Conservation (phyloP, 2,888 invertebrate species). For the Amiota mariae region DNA sequence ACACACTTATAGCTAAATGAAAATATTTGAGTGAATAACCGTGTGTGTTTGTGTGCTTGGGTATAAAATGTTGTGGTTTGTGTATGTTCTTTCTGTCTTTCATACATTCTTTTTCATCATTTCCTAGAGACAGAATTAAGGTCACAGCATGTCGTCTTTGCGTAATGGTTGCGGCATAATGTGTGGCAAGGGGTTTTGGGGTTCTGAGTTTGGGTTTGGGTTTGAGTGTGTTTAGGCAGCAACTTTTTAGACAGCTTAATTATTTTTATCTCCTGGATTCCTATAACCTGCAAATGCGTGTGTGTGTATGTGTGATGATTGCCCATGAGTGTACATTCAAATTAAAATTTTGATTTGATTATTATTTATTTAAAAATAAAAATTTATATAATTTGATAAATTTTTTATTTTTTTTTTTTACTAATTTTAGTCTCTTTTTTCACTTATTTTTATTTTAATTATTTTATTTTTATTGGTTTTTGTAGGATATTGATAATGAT, state of each 20-base stretch:
- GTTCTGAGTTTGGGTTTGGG: not conserved
- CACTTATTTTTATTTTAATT: slow-evolving; percentile 23
- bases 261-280: not conserved
- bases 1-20: not conserved
- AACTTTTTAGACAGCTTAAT: slow-evolving; percentile 7
- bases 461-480: slow-evolving; percentile 25
- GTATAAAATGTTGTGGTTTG: no score
- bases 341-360: slow-evolving; percentile 7
- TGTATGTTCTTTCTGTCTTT: not conserved
- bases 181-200: not conserved
- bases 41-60: not conserved
- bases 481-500: slow-evolving; percentile 29
- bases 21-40: not conserved
- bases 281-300: no score
- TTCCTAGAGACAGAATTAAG: slow-evolving; percentile 8
- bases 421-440: slow-evolving; percentile 24
- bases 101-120: not conserved
- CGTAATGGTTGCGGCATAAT: not conserved
- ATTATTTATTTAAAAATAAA: slow-evolving; percentile 18
- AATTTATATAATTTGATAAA: slow-evolving; percentile 5
- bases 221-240: slow-evolving; percentile 19
- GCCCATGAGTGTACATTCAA: no score
- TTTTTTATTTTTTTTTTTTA: slow-evolving; percentile 10
- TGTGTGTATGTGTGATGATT: no score
- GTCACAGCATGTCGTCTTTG: slow-evolving; percentile 12